Evolutionary conservation across 2,888 invertebrate species (phyloP).

Genomic region (Amphipoea oculea): DNA sequence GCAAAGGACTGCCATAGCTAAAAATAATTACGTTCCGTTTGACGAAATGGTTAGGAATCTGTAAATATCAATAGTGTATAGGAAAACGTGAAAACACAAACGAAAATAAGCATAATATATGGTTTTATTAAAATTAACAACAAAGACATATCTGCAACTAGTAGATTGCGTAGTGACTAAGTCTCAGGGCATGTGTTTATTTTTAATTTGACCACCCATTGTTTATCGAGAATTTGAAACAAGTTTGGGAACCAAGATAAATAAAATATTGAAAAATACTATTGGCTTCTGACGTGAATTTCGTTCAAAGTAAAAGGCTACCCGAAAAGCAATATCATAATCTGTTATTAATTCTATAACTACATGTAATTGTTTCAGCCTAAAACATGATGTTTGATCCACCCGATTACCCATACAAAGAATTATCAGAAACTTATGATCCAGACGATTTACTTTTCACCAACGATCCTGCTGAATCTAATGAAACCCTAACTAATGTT

Average conservation of each 20-base stretch:
- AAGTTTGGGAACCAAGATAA: not conserved
- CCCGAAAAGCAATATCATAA: not conserved
- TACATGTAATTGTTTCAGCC: constrained; percentile 58
- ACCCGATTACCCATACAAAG: constrained; percentile 86
- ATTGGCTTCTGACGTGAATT: not conserved
- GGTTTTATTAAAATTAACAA: not conserved
- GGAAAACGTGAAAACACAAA: not conserved
- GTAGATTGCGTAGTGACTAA: not conserved
- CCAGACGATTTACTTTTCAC: constrained; percentile 80
- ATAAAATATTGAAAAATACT: not conserved
- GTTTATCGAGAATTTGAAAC: not conserved
- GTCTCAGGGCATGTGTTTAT: not conserved
- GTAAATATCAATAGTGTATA: not conserved
- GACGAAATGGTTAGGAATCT: not conserved
- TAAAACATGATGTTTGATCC: constrained; percentile 87
- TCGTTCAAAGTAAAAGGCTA: not conserved
- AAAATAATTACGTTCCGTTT: constrained; percentile 10
- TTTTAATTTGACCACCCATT: not conserved
- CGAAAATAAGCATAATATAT: not conserved
- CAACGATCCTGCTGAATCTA: constrained; percentile 65
- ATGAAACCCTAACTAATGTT: constrained; percentile 46
- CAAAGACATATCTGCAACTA: not conserved
- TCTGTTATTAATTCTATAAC: not conserved
- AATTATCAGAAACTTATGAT: constrained; percentile 82
- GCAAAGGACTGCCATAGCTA: not conserved